Conservation (phyloP, 2,797 vertebrate genomes). For the Sebastes itinus region DNA sequence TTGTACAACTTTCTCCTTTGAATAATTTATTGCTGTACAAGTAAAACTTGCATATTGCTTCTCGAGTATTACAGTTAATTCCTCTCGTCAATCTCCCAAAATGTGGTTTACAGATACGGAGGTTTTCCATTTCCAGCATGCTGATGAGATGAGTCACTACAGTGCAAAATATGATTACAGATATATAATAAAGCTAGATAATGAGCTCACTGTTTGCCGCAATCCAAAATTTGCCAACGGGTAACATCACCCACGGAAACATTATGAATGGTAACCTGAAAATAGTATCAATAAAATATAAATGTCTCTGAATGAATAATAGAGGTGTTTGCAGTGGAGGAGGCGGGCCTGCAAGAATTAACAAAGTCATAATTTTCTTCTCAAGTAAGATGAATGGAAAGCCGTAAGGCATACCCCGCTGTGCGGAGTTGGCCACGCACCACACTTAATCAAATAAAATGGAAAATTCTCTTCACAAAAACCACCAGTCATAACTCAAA, state of each 20-base stretch:
- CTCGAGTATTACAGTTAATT: neutral
- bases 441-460: conserved; percentile 70
- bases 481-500: conserved; percentile 60
- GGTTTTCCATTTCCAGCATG: conserved; percentile 1
- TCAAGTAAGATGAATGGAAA: conserved; percentile 60
- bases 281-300: conserved; percentile 70
- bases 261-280: conserved; percentile 55
- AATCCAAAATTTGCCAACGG: conserved; percentile 25
- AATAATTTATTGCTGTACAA: neutral
- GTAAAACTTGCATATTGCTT: neutral
- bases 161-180: conserved; percentile 39
- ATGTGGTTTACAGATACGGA: neutral
- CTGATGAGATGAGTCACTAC: conserved; percentile 38
- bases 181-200: conserved; percentile 45
- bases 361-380: conserved; percentile 66
- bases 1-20: neutral
- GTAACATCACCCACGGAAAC: conserved; percentile 34
- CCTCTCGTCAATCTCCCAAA: neutral
- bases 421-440: conserved; percentile 25
- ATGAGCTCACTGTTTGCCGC: conserved; percentile 57
- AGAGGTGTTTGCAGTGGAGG: conserved; percentile 50
- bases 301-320: conserved; percentile 71
- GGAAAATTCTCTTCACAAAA: conserved; percentile 55
- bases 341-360: conserved; percentile 56
- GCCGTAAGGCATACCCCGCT: conserved; percentile 26